Base-by-base conservation (phyloP, 2,888 invertebrate genomes). In the Cremastinae sp. region DNA sequence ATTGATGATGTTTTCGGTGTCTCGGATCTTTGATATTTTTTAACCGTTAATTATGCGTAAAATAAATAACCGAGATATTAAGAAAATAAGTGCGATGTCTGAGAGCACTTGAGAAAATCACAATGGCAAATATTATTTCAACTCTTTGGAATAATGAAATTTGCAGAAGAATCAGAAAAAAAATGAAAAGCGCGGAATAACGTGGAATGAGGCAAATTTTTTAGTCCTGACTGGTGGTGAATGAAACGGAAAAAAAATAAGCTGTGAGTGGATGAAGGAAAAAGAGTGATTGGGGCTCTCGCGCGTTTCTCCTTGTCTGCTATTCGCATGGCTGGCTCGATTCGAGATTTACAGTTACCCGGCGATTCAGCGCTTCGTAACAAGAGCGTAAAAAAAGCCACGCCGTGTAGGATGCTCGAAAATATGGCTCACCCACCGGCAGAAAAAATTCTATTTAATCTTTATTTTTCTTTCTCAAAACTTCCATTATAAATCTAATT, bases 311-410 rank as follows among this genome's bases (percentile, higher is more conserved):
- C 54, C 45, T 62, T 43, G 38, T 41, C 38, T 18, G 53, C 65
- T 54, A 70, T 70, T 75, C 70, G 74, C 74, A 65, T 75, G 64
- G 64, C 64, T 59, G 69, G 51, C 59, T 53, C 74, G 74, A 74
- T 68, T 74, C 53, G 38, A 64, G 28, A 65, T 75, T 20, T 75
- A 75, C 74, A 75, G 74, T 75, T 75, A 70, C 65, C 53, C 34
- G 22, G 28, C 20, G 45, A 58, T 56, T 61, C 45, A 45, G 16
- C 22, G 47, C 38, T 47, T 4, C 49, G 56, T 5, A 49, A 2
- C 28, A 28, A 7, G 14, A 45, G 20, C 47, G 45, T 36, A 20
- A 14, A 38, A 49, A 36, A 53, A 54, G 38, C 41, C 36, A 65
- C 9, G 18, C 41, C 18, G 34, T 36, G 43, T 8, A 16, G 45